Conservation (phyloP, 1,140 invertebrate species). For the Pseudomyrmex concolor region DNA sequence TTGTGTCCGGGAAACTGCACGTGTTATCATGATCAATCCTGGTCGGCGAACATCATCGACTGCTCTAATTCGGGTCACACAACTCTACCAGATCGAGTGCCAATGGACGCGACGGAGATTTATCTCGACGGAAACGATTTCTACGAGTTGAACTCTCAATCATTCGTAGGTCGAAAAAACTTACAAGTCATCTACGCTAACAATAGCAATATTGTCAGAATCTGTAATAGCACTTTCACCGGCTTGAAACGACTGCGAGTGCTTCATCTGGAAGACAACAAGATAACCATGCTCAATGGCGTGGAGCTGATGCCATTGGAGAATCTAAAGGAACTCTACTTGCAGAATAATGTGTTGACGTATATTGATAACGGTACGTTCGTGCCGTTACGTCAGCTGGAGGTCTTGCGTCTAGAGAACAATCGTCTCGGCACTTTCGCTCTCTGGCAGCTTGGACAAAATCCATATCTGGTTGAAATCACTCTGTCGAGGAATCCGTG, state of each 20-base stretch:
- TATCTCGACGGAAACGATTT: slow-evolving; percentile 95
- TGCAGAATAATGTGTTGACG: slow-evolving; percentile 92
- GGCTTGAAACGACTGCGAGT: slow-evolving; percentile 90
- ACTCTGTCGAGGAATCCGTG: slow-evolving; percentile 94
- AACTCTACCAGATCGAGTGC: slow-evolving; percentile 91
- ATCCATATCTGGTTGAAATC: slow-evolving; percentile 92
- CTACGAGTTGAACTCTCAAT: slow-evolving; percentile 91
- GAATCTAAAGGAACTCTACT: slow-evolving; percentile 92
- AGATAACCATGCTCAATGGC: slow-evolving; percentile 89
- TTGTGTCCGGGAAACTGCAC: slow-evolving; percentile 94
- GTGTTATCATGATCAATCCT: slow-evolving; percentile 94
- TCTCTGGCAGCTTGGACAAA: slow-evolving; percentile 90
- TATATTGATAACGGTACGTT: slow-evolving; percentile 92
- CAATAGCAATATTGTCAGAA: slow-evolving; percentile 90
- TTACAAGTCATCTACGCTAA: slow-evolving; percentile 93
- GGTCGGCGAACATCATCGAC: slow-evolving; percentile 96
- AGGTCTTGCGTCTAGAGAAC: slow-evolving; percentile 91
- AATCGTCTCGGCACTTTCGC: slow-evolving; percentile 92
- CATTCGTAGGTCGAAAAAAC: slow-evolving; percentile 95
- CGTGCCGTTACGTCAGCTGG: slow-evolving; percentile 89
- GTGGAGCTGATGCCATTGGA: slow-evolving; percentile 91
- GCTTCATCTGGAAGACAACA: slow-evolving; percentile 94
- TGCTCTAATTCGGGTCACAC: slow-evolving; percentile 91
- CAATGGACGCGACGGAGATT: slow-evolving; percentile 95
- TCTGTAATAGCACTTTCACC: slow-evolving; percentile 94